These are phyloP conservation scores for Solenopsis fugax DNA, from an alignment of 1,140 invertebrate genomes.

Conservation along the genomic window DNA sequence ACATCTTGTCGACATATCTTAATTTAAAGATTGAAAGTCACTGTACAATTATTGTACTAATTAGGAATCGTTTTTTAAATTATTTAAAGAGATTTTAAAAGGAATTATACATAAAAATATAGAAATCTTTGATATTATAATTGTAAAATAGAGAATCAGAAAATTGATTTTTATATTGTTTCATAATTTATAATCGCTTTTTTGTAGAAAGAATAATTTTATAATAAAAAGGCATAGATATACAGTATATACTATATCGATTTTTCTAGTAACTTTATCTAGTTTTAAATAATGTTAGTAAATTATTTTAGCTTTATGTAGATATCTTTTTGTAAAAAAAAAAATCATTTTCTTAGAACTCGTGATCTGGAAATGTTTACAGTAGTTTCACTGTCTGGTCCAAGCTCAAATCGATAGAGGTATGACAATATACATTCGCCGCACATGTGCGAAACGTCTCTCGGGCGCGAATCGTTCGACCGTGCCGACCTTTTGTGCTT, in stretches of 20 bases:
- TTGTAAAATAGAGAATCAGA: background rate
- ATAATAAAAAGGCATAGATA: background rate
- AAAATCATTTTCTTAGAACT: slow-evolving; percentile 1
- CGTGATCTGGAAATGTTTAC: slow-evolving; percentile 57
- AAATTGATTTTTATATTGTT: background rate
- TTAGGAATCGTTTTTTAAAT: background rate
- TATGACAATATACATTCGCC: slow-evolving; percentile 62
- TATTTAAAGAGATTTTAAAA: background rate
- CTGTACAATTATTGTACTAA: background rate
- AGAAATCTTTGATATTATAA: background rate
- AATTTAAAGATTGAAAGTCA: background rate
- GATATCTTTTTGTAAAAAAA: background rate
- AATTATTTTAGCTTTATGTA: slow-evolving; percentile 8
- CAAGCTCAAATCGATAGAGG: slow-evolving; percentile 57
- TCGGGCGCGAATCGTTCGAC: slow-evolving; percentile 56
- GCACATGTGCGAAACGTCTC: slow-evolving; percentile 60
- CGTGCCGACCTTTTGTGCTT: slow-evolving; percentile 49
- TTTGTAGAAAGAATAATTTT: background rate
- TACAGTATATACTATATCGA: background rate
- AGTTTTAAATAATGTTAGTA: background rate
- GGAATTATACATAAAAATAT: background rate
- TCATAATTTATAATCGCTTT: background rate
- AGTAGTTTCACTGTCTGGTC: slow-evolving; percentile 59
- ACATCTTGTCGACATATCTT: slow-evolving; percentile 1
- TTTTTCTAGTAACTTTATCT: background rate